Base-by-base conservation (phyloP, 2,113 vertebrate species). In the Tricholaema leucomelas region DNA sequence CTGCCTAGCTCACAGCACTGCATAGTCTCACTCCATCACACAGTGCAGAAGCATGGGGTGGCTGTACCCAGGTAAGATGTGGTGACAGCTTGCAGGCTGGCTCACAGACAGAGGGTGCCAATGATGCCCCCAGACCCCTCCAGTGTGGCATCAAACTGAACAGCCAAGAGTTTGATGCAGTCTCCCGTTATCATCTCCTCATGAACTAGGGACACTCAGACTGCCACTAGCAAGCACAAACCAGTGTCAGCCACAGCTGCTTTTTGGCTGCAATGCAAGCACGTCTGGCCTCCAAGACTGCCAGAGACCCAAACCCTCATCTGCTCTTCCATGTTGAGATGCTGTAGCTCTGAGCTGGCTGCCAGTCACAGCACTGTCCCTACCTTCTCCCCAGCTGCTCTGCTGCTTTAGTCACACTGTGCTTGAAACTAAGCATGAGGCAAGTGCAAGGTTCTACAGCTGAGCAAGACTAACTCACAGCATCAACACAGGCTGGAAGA, bases 321-420 rank as follows among this genome's bases (percentile, higher is more conserved):
- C 71, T 90, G 44, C 60, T 87, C 77, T 90, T 93, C 90, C 84
- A 86, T 1, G 1, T 33, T 70, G 66, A 76, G 42, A 30, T 72
- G 81, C 73, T 64, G 24, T n/a, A 38, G 73, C 70, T 42, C 81
- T 60, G 70, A 94, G 61, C 66, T 78, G 48, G 69, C 27, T 80
- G 30, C 60, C 74, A 79, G 35, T 61, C 81, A 75, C 61, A 42
- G 42, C 30, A 15, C 42, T 81, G 59, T 54, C 77, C 58, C 78
- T 2, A 0, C 46, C 66, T 84, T 88, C 46, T 80, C 35, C 46
- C 72, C 89, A 86, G 88, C 35, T 81, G 81, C 54, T 86, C 61
- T 67, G 86, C 88, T 95, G 88, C 91, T 95, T 96, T 69, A 88
- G 78, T 90, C 91, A 90, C 61, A 54, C 38, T 80, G 31, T 67